Conservation (phyloP, 2,113 vertebrate species). For the Rhinoptilus africanus region DNA sequence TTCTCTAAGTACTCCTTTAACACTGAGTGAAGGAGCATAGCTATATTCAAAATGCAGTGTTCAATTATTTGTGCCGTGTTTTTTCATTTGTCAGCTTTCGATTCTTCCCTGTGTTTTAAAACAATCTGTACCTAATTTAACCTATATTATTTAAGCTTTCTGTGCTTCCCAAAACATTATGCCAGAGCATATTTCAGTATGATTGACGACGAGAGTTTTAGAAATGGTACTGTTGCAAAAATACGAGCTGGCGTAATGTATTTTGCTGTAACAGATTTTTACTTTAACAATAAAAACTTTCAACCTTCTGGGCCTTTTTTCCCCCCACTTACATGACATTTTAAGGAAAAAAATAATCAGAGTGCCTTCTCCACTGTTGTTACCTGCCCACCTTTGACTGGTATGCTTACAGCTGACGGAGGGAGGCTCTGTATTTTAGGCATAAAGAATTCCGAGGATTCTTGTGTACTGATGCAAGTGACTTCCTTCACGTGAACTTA, state of each 20-base stretch:
- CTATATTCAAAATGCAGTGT: not conserved
- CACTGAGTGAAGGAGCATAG: not conserved
- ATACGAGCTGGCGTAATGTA: not conserved
- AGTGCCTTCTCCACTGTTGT: not conserved
- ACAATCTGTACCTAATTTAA: constrained; percentile 48
- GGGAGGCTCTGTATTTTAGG: not conserved
- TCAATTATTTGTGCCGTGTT: not conserved
- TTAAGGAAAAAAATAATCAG: not conserved
- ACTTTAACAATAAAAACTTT: not conserved
- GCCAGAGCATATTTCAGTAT: constrained; percentile 7
- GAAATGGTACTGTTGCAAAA: not conserved
- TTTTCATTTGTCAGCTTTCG: constrained; percentile 7
- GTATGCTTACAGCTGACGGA: not conserved
- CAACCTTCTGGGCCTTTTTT: not conserved
- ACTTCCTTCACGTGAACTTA: not conserved
- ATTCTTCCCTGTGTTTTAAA: constrained; percentile 25
- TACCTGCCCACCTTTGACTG: not conserved
- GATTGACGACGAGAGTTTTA: not conserved
- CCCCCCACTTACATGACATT: accelerated
- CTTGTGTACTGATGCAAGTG: not conserved
- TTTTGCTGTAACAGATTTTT: not conserved
- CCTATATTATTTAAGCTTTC: constrained; percentile 23
- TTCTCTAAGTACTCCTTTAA: not conserved
- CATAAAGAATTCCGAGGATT: not conserved
- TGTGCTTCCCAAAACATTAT: constrained; percentile 16